Evolutionary conservation across 1,140 invertebrate genomes (phyloP).

Genomic region (Papilio xuthus): DNA sequence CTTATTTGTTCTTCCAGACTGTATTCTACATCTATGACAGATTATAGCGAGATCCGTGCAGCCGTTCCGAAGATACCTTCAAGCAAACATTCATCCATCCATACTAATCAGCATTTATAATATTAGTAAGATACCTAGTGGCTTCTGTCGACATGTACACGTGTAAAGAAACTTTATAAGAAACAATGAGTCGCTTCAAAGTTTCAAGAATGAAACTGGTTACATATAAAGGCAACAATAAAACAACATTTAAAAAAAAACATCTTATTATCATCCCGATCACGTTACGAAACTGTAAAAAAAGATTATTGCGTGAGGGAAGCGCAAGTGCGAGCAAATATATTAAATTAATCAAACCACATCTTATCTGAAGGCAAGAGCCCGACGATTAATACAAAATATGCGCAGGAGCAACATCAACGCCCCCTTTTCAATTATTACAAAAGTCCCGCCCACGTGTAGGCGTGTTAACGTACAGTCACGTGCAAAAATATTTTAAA

Average conservation of each 20-base stretch:
- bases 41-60: too few species aligned
- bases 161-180: not conserved
- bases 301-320: slow-evolving; percentile 63
- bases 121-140: not conserved
- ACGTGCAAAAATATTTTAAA: not conserved
- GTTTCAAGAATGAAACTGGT: slow-evolving; percentile 45
- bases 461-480: slow-evolving; percentile 24
- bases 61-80: too few species aligned
- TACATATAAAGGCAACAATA: slow-evolving; percentile 47
- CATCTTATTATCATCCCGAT: slow-evolving; percentile 44
- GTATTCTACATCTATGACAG: too few species aligned
- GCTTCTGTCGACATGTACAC: not conserved
- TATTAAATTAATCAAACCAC: slow-evolving; percentile 71
- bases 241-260: slow-evolving; percentile 45
- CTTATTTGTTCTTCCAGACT: too few species aligned
- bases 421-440: slow-evolving; percentile 44
- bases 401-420: slow-evolving; percentile 43
- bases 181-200: slow-evolving; percentile 51
- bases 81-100: too few species aligned
- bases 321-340: slow-evolving; percentile 58
- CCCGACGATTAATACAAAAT: slow-evolving; percentile 44
- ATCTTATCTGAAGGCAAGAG: not conserved
- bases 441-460: slow-evolving; percentile 22
- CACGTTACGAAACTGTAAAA: slow-evolving; percentile 53
- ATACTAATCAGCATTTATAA: too few species aligned